Evolutionary conservation across 2,888 invertebrate genomes (phyloP).

Genomic region (Aphodius granarius): DNA sequence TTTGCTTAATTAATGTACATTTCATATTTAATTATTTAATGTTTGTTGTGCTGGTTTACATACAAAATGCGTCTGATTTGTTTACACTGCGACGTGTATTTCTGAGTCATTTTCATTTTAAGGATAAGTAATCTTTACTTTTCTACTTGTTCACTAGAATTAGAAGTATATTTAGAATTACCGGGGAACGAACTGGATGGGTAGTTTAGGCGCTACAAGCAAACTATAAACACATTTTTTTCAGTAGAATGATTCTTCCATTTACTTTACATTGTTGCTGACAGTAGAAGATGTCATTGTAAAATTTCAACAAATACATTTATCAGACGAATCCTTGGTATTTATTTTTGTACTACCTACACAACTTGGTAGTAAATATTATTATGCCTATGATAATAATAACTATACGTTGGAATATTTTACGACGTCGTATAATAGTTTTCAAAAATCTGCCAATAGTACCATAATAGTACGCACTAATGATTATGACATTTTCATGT

Average conservation of each 20-base stretch:
- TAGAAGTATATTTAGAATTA: too few species aligned
- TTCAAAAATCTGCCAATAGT: not conserved
- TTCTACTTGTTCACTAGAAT: too few species aligned
- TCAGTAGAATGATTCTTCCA: not conserved
- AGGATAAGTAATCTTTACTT: too few species aligned
- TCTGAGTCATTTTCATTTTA: too few species aligned
- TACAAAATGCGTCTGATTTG: too few species aligned
- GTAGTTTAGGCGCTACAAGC: too few species aligned
- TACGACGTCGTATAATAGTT: not conserved
- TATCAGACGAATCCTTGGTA: not conserved
- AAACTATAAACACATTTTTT: too few species aligned
- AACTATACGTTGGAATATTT: not conserved
- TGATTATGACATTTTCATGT: not conserved
- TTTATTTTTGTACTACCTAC: not conserved
- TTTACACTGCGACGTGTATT: too few species aligned
- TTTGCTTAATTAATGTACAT: not conserved
- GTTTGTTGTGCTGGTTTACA: too few species aligned
- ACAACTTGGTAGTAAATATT: not conserved
- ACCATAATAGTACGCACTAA: not conserved
- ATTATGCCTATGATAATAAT: not conserved
- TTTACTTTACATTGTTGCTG: not conserved
- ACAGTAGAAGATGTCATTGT: not conserved
- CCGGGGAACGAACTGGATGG: too few species aligned
- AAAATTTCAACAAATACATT: not conserved
- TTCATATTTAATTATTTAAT: too few species aligned